These are phyloP conservation scores for Goniozus legneri DNA, from an alignment of 1,140 invertebrate species.

Conservation along the genomic window DNA sequence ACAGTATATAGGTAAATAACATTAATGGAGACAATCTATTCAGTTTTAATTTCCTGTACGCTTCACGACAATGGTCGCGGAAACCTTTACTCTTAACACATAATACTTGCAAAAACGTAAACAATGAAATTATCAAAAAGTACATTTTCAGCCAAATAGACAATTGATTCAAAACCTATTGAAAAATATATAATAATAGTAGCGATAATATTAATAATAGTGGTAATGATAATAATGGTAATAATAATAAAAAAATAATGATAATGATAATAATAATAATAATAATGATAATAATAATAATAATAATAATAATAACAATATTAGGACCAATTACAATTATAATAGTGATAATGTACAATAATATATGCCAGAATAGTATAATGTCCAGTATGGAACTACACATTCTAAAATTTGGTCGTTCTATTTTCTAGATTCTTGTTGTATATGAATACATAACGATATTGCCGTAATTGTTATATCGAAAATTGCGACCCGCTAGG, in stretches of 20 bases:
- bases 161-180: background rate
- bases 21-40: conserved; percentile 24
- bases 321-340: too few species aligned
- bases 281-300: conserved; percentile 8
- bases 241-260: conserved; percentile 13
- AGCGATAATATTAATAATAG: background rate
- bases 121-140: background rate
- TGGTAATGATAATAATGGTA: conserved; percentile 5
- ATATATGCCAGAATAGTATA: conserved; percentile 10
- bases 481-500: too few species aligned
- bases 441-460: background rate
- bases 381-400: conserved; percentile 2
- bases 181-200: background rate
- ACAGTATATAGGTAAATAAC: conserved; percentile 37
- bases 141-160: background rate
- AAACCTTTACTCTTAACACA: background rate
- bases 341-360: conserved; percentile 12
- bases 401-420: too few species aligned
- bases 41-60: conserved; percentile 4
- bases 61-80: background rate
- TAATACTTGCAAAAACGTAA: background rate
- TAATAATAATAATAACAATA: conserved; percentile 12
- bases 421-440: background rate
- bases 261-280: conserved; percentile 13
- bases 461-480: background rate